phyloP scores from a whole-genome alignment of 2,888 invertebrate genomes.

The Plutella xylostella region DNA sequence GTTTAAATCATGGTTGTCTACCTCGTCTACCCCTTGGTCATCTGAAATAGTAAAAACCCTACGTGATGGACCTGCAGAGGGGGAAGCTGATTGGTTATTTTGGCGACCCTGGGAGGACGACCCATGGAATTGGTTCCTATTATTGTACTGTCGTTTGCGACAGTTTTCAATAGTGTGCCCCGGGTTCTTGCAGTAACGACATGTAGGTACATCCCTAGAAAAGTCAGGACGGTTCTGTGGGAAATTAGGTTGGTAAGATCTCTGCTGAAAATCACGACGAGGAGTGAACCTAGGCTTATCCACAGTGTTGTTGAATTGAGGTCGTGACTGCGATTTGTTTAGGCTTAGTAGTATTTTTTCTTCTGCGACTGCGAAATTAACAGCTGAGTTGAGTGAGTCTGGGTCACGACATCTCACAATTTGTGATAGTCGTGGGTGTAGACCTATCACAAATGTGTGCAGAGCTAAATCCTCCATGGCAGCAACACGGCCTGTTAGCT shows the following conservation, averaged over 20 bases:
- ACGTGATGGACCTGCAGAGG: too few relatives aligned
- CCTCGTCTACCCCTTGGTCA: too few relatives aligned
- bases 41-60: too few relatives aligned
- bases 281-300: not conserved
- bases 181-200: conserved; percentile 14
- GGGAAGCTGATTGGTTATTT: too few relatives aligned
- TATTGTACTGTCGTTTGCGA: conserved; percentile 15
- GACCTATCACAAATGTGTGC: conserved; percentile 14
- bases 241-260: not conserved
- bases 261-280: not conserved
- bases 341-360: conserved; percentile 9
- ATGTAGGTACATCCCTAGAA: conserved; percentile 1
- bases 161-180: conserved; percentile 12
- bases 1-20: too few relatives aligned
- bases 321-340: not conserved
- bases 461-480: conserved; percentile 24
- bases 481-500: conserved; percentile 19
- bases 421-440: conserved; percentile 13
- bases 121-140: too few relatives aligned
- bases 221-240: not conserved
- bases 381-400: conserved; percentile 15
- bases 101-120: too few relatives aligned
- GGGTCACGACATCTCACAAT: conserved; percentile 15
- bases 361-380: conserved; percentile 15
- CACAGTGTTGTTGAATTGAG: not conserved